Conservation (phyloP, 2,888 invertebrate species). For the Furcula furcula region DNA sequence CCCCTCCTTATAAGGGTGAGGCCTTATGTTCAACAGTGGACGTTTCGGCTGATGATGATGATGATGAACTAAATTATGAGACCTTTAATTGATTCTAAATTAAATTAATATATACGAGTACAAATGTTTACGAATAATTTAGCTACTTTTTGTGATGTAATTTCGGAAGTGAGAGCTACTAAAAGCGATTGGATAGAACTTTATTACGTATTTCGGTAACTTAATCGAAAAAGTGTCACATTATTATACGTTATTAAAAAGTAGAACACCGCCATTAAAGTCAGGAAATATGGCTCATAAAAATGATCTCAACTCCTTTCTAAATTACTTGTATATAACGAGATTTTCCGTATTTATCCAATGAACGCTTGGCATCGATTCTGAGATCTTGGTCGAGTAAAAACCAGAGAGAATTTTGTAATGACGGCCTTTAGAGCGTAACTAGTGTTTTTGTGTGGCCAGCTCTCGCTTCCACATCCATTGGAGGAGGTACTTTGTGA, state of each 20-base stretch:
- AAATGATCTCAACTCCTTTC: slow-evolving; percentile 12
- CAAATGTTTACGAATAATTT: too few relatives aligned
- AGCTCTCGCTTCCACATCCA: slow-evolving; percentile 50
- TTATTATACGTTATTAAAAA: slow-evolving; percentile 13
- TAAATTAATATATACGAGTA: too few relatives aligned
- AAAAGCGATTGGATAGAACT: too few relatives aligned
- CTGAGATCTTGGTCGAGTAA: slow-evolving; percentile 49
- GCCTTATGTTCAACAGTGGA: too few relatives aligned
- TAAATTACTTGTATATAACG: slow-evolving; percentile 7
- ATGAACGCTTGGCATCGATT: slow-evolving; percentile 45
- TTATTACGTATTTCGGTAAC: not conserved
- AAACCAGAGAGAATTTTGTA: slow-evolving; percentile 67
- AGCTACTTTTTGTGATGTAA: too few relatives aligned
- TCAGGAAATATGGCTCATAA: slow-evolving; percentile 13
- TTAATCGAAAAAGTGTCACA: slow-evolving; percentile 9
- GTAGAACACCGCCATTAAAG: slow-evolving; percentile 11
- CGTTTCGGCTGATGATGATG: too few relatives aligned
- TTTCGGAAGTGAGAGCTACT: too few relatives aligned
- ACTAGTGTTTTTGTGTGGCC: slow-evolving; percentile 53
- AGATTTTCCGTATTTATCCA: slow-evolving; percentile 28
- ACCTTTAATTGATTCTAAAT: too few relatives aligned
- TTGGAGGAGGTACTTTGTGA: slow-evolving; percentile 47
- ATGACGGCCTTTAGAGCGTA: slow-evolving; percentile 66
- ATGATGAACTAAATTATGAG: too few relatives aligned
- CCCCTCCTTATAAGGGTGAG: too few relatives aligned